Conservation (phyloP, 1,140 invertebrate genomes). For the Neodiprion lecontei region DNA sequence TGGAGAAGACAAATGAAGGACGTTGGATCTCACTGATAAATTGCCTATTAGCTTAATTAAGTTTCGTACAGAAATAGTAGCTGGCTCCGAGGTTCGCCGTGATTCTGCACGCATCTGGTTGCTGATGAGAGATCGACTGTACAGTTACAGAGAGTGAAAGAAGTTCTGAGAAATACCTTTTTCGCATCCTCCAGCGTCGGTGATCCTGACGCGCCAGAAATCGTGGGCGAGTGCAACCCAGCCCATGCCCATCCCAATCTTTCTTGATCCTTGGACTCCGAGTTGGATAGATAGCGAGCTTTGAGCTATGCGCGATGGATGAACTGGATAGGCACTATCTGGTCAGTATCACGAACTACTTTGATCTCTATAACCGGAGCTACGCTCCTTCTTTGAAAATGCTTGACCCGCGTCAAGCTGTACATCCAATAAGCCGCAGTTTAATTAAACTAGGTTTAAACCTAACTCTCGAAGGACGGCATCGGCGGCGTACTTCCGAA, state of each 20-base stretch:
- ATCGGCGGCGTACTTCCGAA: background rate
- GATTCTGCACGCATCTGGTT: no score
- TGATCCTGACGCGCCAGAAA: background rate
- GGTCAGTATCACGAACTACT: background rate
- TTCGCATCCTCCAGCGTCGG: background rate
- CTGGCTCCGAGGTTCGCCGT: background rate
- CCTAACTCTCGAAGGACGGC: background rate
- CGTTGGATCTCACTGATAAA: no score
- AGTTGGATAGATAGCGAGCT: background rate
- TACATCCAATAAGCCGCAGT: conserved; percentile 7
- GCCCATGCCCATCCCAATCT: background rate
- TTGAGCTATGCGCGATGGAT: background rate
- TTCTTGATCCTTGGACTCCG: background rate
- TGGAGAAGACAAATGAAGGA: no score
- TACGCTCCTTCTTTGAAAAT: background rate
- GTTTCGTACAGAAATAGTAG: background rate
- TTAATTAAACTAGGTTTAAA: conserved; percentile 8
- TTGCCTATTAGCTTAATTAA: background rate
- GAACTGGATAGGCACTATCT: background rate
- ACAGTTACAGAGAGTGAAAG: background rate
- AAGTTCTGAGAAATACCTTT: background rate
- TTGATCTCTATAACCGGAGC: background rate
- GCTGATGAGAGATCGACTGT: background rate
- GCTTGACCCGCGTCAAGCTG: background rate
- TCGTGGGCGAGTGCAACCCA: background rate